Percentiles rank a stretch among this genome's conserved stretches.
phyloP scores from a whole-genome alignment of 2,888 invertebrate species.

The Caenorhabditis panamensis region DNA sequence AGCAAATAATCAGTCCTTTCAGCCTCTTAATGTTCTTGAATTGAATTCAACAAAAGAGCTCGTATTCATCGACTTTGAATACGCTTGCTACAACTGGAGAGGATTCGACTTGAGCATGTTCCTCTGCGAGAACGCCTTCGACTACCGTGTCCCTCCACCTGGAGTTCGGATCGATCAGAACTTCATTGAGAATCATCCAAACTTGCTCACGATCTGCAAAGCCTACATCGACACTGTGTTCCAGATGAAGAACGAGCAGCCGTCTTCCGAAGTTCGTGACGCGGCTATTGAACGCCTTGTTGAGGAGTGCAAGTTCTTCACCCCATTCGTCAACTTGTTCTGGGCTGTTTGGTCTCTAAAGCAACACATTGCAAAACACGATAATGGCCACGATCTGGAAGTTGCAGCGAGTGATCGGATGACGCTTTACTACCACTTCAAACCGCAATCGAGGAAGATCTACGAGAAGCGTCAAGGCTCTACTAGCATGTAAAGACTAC shows the following conservation, averaged over 20 bases:
- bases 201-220: constrained; percentile 16
- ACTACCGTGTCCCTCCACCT: constrained; percentile 34
- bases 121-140: constrained; percentile 39
- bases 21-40: constrained; percentile 44
- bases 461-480: constrained; percentile 13
- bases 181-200: constrained; percentile 46
- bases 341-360: constrained; percentile 48
- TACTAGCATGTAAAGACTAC: constrained; percentile 3
- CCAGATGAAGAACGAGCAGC: constrained; percentile 16
- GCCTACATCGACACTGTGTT: constrained; percentile 29
- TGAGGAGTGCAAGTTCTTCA: constrained; percentile 36
- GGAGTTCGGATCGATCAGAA: constrained; percentile 35
- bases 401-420: constrained; percentile 46
- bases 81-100: constrained; percentile 51
- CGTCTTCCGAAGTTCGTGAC: constrained; percentile 2
- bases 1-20: too few species aligned
- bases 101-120: constrained; percentile 34
- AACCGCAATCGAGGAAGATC: constrained; percentile 34
- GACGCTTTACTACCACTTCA: constrained; percentile 46
- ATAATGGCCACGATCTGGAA: constrained; percentile 44
- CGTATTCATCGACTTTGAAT: constrained; percentile 52
- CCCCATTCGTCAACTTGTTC: constrained; percentile 42
- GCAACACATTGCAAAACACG: constrained; percentile 14
- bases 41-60: constrained; percentile 27
- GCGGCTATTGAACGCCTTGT: constrained; percentile 6